Evolutionary conservation across 1,140 invertebrate species (phyloP), one percentile per base, ranked within the genome.

Genomic region (Drosophila dunni): DNA sequence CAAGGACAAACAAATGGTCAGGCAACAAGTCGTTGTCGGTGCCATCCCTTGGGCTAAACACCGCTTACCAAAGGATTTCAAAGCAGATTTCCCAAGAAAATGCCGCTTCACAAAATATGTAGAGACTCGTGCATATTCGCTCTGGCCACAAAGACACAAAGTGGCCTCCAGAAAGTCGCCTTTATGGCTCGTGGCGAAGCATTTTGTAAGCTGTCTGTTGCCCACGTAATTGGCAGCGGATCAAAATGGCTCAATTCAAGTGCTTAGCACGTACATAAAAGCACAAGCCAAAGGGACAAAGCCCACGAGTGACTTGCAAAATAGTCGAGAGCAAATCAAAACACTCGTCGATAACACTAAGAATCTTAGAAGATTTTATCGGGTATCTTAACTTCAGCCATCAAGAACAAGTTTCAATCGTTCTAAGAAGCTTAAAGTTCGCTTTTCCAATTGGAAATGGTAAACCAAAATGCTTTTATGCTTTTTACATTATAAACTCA

Each of bases 131-230:
- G 13, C 29, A 51, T 51, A 50, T 17, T 48, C 8, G 17, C 33
- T 34, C 51, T n/a, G 53, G 56, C 45, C 42, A 67, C 46, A 24
- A 61, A 45, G 53, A 38, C 48, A 58, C 46, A 29, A 64, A 68
- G 58, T 51, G 42, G 40, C 80, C 7, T 17, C 62, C 57, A 45
- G 45, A 58, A 58, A 50, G 58, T 48, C 51, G 68, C 11, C 40
- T 50, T 64, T 54, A 36, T 78, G 36, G 61, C 81, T 78, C 29
- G 66, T 61, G 68, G 78, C 78, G 10, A 29, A 64, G 61, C 58
- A 36, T 48, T 65, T 48, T 60, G 42, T 72, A 70, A 71, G 67
- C 54, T 17, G 67, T 40, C 67, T 71, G 73, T 56, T 60, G 38
- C 60, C 50, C 56, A 48, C 61, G 62, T 72, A 72, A 72, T 72